These are phyloP conservation scores for Lerista edwardsae DNA, from an alignment of 2,797 vertebrate species.

Conservation along the genomic window DNA sequence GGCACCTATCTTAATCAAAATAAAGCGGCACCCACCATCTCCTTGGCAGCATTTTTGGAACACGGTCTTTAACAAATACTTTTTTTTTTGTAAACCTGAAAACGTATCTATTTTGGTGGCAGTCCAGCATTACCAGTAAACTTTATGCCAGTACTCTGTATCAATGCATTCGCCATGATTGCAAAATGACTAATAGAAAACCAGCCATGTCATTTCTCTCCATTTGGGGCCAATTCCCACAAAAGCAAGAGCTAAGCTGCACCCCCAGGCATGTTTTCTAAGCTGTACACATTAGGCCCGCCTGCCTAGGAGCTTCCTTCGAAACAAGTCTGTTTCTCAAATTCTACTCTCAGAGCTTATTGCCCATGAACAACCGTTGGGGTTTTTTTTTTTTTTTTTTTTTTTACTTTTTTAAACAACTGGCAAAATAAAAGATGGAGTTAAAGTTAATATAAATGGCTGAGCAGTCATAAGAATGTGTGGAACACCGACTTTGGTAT, in stretches of 20 bases:
- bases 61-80: no score
- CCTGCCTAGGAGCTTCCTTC: background rate
- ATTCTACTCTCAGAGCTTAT: background rate
- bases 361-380: background rate
- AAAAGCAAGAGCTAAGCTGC: background rate
- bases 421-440: background rate
- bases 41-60: no score
- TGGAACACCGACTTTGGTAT: background rate
- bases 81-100: no score
- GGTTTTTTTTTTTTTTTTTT: no score
- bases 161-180: background rate
- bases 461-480: background rate
- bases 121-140: no score
- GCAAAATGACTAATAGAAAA: background rate
- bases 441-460: background rate
- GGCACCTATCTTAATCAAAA: no score
- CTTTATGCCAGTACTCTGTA: no score
- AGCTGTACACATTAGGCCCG: background rate
- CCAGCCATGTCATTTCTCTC: background rate
- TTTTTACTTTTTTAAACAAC: background rate
- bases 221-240: background rate
- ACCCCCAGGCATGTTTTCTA: background rate
- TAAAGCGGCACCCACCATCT: no score
- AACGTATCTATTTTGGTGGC: no score
- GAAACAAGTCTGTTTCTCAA: background rate